These are phyloP conservation scores for Micoletzkya japonica DNA, from an alignment of 2,888 invertebrate genomes.

Conservation along the genomic window DNA sequence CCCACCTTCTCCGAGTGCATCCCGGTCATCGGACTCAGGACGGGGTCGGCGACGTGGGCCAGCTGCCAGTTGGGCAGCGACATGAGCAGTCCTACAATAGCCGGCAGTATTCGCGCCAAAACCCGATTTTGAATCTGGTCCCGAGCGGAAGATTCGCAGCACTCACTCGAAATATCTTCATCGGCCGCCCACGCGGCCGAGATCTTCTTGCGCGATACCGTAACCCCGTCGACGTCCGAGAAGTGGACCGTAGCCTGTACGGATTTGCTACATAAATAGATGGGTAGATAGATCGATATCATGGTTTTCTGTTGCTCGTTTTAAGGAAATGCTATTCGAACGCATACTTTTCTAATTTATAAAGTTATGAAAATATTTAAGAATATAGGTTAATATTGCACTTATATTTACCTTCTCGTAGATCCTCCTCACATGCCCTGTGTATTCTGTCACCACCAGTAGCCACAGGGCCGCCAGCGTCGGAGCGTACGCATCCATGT, in stretches of 20 bases:
- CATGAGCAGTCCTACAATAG: conserved; percentile 75
- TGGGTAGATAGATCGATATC: too few species aligned
- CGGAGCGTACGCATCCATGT: conserved; percentile 61
- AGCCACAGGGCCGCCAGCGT: conserved; percentile 62
- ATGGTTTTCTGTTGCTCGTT: too few species aligned
- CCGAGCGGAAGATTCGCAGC: background rate
- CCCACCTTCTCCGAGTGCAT: conserved; percentile 42
- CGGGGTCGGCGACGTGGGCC: conserved; percentile 31
- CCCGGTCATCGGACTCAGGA: conserved; percentile 44
- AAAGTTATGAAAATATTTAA: too few species aligned
- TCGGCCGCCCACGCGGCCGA: conserved; percentile 89
- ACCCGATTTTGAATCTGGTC: too few species aligned
- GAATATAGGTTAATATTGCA: too few species aligned
- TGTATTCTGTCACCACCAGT: conserved; percentile 57
- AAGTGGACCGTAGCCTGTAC: conserved; percentile 13
- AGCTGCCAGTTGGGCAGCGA: conserved; percentile 76
- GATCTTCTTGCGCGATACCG: conserved; percentile 72
- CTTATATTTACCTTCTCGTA: conserved; percentile 46
- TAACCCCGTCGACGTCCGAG: conserved; percentile 33
- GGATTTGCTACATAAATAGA: too few species aligned
- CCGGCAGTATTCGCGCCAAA: background rate
- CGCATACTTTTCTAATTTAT: too few species aligned
- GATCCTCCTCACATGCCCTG: conserved; percentile 45
- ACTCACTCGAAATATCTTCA: conserved; percentile 79
- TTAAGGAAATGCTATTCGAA: too few species aligned